These are phyloP conservation scores for Phylloscopus trochiloides DNA, from an alignment of 2,113 vertebrate genomes.

Conservation along the genomic window DNA sequence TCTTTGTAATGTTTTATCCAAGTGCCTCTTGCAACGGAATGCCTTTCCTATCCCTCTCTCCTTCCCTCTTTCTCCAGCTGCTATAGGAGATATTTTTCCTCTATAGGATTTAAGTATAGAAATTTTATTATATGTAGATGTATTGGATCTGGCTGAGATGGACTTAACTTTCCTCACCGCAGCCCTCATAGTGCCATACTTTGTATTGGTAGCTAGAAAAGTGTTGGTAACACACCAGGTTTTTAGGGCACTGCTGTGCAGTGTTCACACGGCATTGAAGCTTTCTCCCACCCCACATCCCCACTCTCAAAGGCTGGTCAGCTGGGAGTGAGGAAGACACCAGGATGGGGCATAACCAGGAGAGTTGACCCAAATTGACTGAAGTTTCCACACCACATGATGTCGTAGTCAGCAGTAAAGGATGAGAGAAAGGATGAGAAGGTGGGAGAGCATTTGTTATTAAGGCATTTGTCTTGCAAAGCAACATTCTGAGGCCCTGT, in stretches of 20 bases:
- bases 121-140: background rate
- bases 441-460: rapidly evolving
- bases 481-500: background rate
- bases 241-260: background rate
- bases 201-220: background rate
- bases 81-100: background rate
- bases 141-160: background rate
- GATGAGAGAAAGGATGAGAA: background rate
- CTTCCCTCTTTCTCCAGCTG: background rate
- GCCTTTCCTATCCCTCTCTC: background rate
- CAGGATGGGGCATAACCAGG: background rate
- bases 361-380: background rate
- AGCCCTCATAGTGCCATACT: background rate
- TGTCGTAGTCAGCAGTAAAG: background rate
- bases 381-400: background rate
- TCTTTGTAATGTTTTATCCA: background rate
- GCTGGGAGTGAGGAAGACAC: background rate
- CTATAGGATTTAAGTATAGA: background rate
- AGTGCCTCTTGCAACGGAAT: background rate
- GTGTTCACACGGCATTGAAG: rapidly evolving
- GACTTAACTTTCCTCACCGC: background rate
- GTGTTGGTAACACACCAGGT: background rate
- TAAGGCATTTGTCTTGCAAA: background rate
- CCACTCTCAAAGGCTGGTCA: background rate
- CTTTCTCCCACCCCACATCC: background rate